phyloP scores from a whole-genome alignment of 2,797 vertebrate species.

The Microchirus variegatus region DNA sequence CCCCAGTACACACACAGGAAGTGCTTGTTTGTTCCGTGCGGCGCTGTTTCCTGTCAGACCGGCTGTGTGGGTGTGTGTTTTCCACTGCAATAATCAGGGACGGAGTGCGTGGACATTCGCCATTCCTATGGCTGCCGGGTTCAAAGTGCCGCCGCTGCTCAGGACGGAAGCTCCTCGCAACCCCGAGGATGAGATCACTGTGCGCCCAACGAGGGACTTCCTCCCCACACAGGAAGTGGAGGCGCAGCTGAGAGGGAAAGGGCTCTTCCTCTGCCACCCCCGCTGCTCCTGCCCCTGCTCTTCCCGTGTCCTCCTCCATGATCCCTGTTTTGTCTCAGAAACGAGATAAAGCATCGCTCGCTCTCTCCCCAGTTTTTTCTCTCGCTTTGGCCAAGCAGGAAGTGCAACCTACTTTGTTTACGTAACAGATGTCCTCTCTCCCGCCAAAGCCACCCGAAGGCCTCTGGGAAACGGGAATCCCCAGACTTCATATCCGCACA shows the following conservation, averaged over 20 bases:
- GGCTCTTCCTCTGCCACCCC: slow-evolving; percentile 78
- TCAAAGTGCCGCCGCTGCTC: slow-evolving; percentile 77
- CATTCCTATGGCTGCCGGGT: slow-evolving; percentile 73
- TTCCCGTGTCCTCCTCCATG: slow-evolving; percentile 66
- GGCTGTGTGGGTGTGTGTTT: slow-evolving; percentile 74
- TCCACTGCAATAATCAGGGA: slow-evolving; percentile 83
- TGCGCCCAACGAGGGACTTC: slow-evolving; percentile 80
- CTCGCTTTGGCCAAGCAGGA: slow-evolving; percentile 62
- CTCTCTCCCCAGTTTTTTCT: slow-evolving; percentile 20
- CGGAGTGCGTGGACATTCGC: slow-evolving; percentile 61
- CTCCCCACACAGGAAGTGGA: slow-evolving; percentile 89
- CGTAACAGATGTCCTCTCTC: slow-evolving; percentile 65
- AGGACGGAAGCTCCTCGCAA: slow-evolving; percentile 79
- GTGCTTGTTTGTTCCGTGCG: slow-evolving; percentile 84
- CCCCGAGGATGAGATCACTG: slow-evolving; percentile 87
- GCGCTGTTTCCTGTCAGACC: slow-evolving; percentile 74
- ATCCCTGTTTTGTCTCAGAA: slow-evolving; percentile 76
- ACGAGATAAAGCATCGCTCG: slow-evolving; percentile 52
- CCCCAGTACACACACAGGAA: slow-evolving; percentile 80
- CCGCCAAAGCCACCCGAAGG: slow-evolving; percentile 59
- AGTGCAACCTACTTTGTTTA: slow-evolving; percentile 72
- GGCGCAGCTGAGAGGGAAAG: slow-evolving; percentile 88
- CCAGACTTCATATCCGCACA: slow-evolving; percentile 71
- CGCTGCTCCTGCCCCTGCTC: slow-evolving; percentile 31
- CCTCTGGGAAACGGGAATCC: slow-evolving; percentile 76